Evolutionary conservation across 2,113 vertebrate genomes (phyloP), one percentile per base, ranked within the genome.

Genomic region (Entomyzon cyanotis): DNA sequence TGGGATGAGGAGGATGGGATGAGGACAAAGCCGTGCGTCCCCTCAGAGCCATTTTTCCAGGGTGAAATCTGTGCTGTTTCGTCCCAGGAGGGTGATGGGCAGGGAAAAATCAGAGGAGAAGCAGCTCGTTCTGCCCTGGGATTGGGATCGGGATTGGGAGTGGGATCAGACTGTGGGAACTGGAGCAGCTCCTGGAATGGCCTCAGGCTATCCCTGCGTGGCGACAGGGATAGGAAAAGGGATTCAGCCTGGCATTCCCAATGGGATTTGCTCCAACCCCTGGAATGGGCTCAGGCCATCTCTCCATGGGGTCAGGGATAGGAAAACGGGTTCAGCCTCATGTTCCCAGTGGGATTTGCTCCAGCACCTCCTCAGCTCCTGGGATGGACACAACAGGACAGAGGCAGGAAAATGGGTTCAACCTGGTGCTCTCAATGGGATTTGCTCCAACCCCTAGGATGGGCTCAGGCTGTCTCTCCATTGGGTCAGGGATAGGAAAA

Each of bases 271-370:
- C 75, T 46, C 62, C 71, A 24, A n/a, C 23, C 62, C 50, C n/a
- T 21, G 35, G 46, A 15, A 7, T n/a, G 53, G 30, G 35, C 14
- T 41, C 30, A 23, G 64, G 21, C 42, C 15, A 5, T 44, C 6
- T 15, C 44, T 44, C 15, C 44, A 44, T 44, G 44, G 27, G 47
- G 8, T 10, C 24, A 16, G 58, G 28, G 8, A 47, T 3, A 87
- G 95, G 96, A 70, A 95, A 95, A 96, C 85, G 0, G 20, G 62
- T 76, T 94, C 87, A 60, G 93, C 91, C 87, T 42, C 11, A 12
- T 12, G 37, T 37, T 37, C 37, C 37, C 37, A 37, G 10, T 37
- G 37, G 37, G 37, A 37, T 37, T 37, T 37, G 9, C 11, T 39
- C 39, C 9, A 11, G 39, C 39, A 39, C 39, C 39, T 39, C 39